Evolutionary conservation across 2,113 vertebrate species (phyloP).

Genomic region (Psilopsiagon aymara): DNA sequence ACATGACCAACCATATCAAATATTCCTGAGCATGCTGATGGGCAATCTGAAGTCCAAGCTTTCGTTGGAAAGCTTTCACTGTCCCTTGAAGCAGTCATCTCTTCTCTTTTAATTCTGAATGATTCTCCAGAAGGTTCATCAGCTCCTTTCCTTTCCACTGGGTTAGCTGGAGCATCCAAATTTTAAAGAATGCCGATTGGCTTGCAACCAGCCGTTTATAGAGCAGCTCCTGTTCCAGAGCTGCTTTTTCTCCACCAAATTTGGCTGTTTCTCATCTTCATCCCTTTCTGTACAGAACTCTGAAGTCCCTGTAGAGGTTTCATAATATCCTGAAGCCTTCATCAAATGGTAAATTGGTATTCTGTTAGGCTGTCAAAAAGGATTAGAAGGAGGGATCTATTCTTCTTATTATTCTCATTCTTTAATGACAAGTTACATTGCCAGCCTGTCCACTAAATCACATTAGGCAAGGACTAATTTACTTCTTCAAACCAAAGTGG

Average conservation of each 20-base stretch:
- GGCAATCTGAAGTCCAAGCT: background rate
- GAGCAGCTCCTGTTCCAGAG: background rate
- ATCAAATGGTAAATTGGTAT: conserved; percentile 61
- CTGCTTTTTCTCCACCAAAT: background rate
- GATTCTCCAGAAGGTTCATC: background rate
- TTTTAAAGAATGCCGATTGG: conserved; percentile 27
- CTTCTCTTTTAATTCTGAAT: background rate
- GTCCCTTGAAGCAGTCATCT: background rate
- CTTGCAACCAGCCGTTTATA: background rate
- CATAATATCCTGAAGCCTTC: conserved; percentile 51
- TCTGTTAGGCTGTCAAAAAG: conserved; percentile 59
- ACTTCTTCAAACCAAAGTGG: conserved; percentile 31
- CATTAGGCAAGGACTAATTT: conserved; percentile 57
- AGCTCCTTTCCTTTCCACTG: background rate
- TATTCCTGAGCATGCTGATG: background rate
- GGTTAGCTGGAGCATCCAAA: background rate
- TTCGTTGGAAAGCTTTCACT: background rate
- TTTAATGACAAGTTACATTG: conserved; percentile 58
- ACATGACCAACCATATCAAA: background rate
- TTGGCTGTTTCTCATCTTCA: conserved; percentile 27
- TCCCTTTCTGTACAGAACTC: conserved; percentile 8
- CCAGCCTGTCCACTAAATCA: conserved; percentile 54
- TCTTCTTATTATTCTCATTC: conserved; percentile 49
- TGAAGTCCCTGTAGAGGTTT: conserved; percentile 54
- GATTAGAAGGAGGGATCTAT: conserved; percentile 56